Conservation (phyloP, 2,797 vertebrate genomes). For the Xenentodon cancila region DNA sequence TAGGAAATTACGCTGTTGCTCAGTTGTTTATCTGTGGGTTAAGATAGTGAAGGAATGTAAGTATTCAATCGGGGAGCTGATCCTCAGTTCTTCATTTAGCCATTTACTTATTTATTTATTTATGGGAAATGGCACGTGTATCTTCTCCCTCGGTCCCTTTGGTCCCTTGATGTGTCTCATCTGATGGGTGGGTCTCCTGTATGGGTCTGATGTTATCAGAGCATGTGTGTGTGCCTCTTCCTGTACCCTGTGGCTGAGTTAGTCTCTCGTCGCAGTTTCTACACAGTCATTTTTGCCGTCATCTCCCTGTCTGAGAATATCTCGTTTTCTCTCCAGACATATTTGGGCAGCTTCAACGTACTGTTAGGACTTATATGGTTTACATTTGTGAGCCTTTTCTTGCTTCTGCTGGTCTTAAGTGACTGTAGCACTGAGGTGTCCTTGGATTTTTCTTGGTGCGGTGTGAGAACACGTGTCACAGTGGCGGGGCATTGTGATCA, state of each 20-base stretch:
- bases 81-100: slow-evolving; percentile 7
- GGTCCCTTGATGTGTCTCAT: slow-evolving; percentile 75
- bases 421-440: not conserved
- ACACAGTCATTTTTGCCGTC: slow-evolving; percentile 16
- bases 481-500: slow-evolving; percentile 74
- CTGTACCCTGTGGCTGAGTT: slow-evolving; percentile 49
- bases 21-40: slow-evolving; percentile 59
- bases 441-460: slow-evolving; percentile 10
- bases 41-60: slow-evolving; percentile 67
- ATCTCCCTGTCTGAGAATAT: slow-evolving; percentile 20
- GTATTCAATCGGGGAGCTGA: slow-evolving; percentile 18
- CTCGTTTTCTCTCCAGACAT: slow-evolving; percentile 2
- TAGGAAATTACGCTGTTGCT: slow-evolving; percentile 21
- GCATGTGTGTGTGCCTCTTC: slow-evolving; percentile 54
- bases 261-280: slow-evolving; percentile 35
- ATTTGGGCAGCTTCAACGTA: not conserved
- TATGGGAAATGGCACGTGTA: slow-evolving; percentile 3
- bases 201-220: slow-evolving; percentile 75
- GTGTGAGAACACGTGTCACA: slow-evolving; percentile 34
- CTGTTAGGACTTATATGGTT: not conserved
- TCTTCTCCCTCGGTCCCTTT: slow-evolving; percentile 49
- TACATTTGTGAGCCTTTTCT: not conserved
- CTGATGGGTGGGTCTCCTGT: slow-evolving; percentile 75
- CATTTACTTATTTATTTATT: slow-evolving; percentile 2
- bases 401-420: not conserved